A percentile compares a stretch with the other conserved stretches of the same genome.
Conservation (phyloP, 1,140 invertebrate genomes). For the Macrosteles quadrilineatus region DNA sequence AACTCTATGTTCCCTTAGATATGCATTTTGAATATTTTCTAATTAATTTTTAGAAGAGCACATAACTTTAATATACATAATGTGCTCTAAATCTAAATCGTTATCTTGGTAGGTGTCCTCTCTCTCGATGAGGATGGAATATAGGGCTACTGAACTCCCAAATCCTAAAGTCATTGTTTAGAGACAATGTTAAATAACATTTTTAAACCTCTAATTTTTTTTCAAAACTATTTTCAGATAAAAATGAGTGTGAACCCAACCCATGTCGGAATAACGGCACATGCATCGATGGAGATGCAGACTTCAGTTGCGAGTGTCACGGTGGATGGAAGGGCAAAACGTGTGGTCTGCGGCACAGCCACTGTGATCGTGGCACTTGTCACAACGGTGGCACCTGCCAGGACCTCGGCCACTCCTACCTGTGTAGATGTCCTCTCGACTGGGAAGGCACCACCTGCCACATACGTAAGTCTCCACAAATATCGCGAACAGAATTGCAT, state of each 20-base stretch:
- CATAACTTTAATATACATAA: too few relatives aligned
- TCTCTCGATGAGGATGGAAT: too few relatives aligned
- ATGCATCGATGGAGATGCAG: constrained; percentile 71
- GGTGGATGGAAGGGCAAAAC: constrained; percentile 81
- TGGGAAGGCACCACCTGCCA: constrained; percentile 72
- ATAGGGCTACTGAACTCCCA: too few relatives aligned
- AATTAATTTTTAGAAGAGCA: too few relatives aligned
- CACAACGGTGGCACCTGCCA: constrained; percentile 66
- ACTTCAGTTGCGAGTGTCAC: constrained; percentile 72
- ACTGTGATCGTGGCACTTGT: constrained; percentile 65
- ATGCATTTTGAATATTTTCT: too few relatives aligned
- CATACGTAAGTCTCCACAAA: constrained; percentile 54
- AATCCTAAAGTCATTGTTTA: too few relatives aligned
- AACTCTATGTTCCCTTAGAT: too few relatives aligned
- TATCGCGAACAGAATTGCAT: background rate
- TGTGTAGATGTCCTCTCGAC: constrained; percentile 62
- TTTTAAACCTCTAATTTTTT: too few relatives aligned
- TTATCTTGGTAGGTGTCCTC: too few relatives aligned
- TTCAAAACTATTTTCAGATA: constrained; percentile 67
- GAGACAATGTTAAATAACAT: too few relatives aligned
- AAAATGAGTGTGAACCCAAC: constrained; percentile 74
- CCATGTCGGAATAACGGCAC: constrained; percentile 78
- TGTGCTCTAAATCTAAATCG: too few relatives aligned
- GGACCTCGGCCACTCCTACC: constrained; percentile 64
- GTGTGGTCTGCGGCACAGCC: constrained; percentile 64